Percentiles rank a stretch among this genome's conserved stretches.
Evolutionary conservation across 2,797 vertebrate genomes (phyloP).

Genomic region (Pantherophis alleghaniensis): DNA sequence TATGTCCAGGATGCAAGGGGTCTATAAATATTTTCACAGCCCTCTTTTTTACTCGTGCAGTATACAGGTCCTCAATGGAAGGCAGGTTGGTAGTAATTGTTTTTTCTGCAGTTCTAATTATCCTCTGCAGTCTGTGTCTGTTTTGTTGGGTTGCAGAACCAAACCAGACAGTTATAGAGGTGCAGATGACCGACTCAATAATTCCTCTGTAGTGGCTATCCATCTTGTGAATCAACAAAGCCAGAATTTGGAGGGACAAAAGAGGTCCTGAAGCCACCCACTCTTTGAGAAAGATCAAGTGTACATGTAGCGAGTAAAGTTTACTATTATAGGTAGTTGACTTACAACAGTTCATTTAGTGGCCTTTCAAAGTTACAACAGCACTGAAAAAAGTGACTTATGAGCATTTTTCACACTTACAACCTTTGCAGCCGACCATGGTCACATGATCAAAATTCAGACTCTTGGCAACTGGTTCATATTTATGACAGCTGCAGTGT

Average conservation of each 20-base stretch:
- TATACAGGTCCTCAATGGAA: no score
- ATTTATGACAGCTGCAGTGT: not conserved
- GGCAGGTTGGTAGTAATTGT: no score
- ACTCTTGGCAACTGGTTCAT: not conserved
- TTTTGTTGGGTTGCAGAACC: no score
- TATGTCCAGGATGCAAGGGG: no score
- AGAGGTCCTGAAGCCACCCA: not conserved
- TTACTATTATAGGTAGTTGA: not conserved
- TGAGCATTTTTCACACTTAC: not conserved
- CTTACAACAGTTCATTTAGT: not conserved
- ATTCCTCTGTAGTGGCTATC: not conserved
- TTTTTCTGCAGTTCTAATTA: no score
- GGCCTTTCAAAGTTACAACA: not conserved
- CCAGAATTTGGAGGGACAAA: not conserved
- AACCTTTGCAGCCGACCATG: no score
- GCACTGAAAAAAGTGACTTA: not conserved
- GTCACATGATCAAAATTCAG: not conserved
- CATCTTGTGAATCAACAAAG: not conserved
- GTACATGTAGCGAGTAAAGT: not conserved
- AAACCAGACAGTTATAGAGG: no score
- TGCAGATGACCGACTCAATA: no score
- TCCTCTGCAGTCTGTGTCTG: no score
- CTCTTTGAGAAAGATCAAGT: not conserved
- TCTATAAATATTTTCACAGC: no score
- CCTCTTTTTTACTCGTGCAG: no score